phyloP scores from a whole-genome alignment of 2,888 invertebrate species.

The Osmoderma eremita region DNA sequence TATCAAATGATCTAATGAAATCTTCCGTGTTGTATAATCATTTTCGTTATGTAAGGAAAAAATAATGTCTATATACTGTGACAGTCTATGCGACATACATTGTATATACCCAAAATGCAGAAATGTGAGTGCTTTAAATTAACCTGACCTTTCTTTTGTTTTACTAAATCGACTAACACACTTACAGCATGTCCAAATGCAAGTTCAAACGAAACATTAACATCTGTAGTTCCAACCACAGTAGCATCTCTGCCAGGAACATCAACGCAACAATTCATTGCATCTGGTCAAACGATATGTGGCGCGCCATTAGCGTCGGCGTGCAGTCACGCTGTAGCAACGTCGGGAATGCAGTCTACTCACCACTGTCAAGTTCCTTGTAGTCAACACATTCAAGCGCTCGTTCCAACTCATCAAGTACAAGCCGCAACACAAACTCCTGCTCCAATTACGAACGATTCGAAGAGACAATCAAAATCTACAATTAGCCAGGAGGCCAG shows the following conservation, averaged over 20 bases:
- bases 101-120: constrained; percentile 25
- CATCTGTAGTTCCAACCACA: constrained; percentile 55
- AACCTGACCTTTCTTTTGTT: constrained; percentile 26
- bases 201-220: constrained; percentile 56
- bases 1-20: too few species aligned
- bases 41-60: too few species aligned
- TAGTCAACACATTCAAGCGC: constrained; percentile 56
- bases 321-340: constrained; percentile 52
- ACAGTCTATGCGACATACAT: not conserved
- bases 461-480: constrained; percentile 55
- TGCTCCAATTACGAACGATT: constrained; percentile 55
- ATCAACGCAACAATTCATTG: constrained; percentile 53
- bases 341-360: constrained; percentile 49
- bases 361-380: constrained; percentile 57
- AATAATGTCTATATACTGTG: not conserved
- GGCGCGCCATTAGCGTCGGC: constrained; percentile 52
- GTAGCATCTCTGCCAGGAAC: constrained; percentile 52
- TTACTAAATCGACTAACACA: constrained; percentile 47
- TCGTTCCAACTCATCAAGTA: constrained; percentile 62
- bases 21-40: too few species aligned
- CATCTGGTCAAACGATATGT: constrained; percentile 51
- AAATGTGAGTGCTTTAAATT: constrained; percentile 21
- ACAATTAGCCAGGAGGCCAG: constrained; percentile 48
- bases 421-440: constrained; percentile 74
- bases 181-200: constrained; percentile 56